Evolutionary conservation across 1,140 invertebrate species (phyloP).

Genomic region (Leptinotarsa lineolata): DNA sequence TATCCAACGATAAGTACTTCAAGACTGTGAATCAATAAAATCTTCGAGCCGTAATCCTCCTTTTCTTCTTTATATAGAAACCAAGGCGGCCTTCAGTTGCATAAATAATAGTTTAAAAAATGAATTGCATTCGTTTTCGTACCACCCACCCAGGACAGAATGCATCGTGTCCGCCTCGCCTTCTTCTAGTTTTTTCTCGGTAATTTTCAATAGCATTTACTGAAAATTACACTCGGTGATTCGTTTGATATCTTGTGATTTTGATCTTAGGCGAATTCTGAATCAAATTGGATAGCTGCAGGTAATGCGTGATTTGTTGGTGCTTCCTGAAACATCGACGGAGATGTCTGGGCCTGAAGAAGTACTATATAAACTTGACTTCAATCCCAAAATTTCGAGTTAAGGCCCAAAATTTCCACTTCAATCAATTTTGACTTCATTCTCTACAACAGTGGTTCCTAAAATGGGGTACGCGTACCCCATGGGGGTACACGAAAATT

Average conservation of each 20-base stretch:
- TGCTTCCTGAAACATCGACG: too few species aligned
- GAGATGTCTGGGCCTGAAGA: too few species aligned
- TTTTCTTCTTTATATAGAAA: conserved; percentile 14
- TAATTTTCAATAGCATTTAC: conserved; percentile 14
- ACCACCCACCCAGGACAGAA: background rate
- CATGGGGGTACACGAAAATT: too few species aligned
- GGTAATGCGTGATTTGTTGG: too few species aligned
- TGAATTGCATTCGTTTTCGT: conserved; percentile 9
- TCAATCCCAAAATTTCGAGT: too few species aligned
- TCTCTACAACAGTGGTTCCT: too few species aligned
- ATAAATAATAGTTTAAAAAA: background rate
- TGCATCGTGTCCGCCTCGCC: conserved; percentile 9
- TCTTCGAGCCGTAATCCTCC: background rate
- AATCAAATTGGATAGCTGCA: background rate
- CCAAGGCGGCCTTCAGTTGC: conserved; percentile 12
- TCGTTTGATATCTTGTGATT: background rate
- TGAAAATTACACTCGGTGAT: conserved; percentile 9
- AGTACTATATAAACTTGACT: too few species aligned
- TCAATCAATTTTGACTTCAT: too few species aligned
- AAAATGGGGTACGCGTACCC: too few species aligned
- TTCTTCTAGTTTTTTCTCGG: conserved; percentile 7
- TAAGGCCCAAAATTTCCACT: too few species aligned
- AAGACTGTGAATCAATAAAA: background rate
- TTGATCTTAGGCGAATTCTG: background rate
- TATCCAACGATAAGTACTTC: background rate